A percentile compares a stretch with the other conserved stretches of the same genome.
phyloP scores from a whole-genome alignment of 2,113 vertebrate species.

The Megaleporinus macrocephalus region DNA sequence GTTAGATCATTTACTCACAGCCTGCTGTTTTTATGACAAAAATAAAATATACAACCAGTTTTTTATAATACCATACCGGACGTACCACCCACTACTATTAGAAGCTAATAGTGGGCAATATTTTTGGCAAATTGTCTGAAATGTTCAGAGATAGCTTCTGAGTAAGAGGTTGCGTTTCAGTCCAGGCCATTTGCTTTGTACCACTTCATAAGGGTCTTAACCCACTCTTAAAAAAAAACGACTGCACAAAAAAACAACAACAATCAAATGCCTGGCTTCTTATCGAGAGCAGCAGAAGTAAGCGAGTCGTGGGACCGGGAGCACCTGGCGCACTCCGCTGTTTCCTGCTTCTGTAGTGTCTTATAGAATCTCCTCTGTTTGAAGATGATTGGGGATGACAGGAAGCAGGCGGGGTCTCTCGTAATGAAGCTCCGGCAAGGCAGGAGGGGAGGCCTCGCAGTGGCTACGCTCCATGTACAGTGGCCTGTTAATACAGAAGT shows the following conservation, averaged over 20 bases:
- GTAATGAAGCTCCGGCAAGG: slow-evolving; percentile 43
- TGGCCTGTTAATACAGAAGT: slow-evolving; percentile 9
- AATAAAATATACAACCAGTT: no score
- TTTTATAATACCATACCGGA: no score
- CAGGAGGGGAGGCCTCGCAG: slow-evolving; percentile 8
- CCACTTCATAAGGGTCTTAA: neutral
- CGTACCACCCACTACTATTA: no score
- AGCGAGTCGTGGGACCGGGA: slow-evolving; percentile 22
- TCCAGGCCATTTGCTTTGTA: neutral
- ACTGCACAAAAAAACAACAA: neutral
- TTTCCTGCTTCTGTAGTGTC: slow-evolving; percentile 25
- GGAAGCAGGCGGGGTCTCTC: slow-evolving; percentile 43
- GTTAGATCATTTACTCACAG: no score
- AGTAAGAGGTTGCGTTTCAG: no score
- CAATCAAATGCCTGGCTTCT: neutral
- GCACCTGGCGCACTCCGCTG: slow-evolving; percentile 38
- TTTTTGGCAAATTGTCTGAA: no score
- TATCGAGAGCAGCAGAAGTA: neutral
- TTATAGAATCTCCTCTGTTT: slow-evolving; percentile 22
- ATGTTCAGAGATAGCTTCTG: no score
- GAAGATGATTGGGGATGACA: slow-evolving; percentile 52
- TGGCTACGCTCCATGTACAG: neutral
- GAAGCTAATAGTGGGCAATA: no score
- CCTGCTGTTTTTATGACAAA: no score
- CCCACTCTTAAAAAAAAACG: neutral